Evolutionary conservation across 2,797 vertebrate genomes (phyloP), one percentile per base, ranked within the genome.

Genomic region (Sus cebifrons): DNA sequence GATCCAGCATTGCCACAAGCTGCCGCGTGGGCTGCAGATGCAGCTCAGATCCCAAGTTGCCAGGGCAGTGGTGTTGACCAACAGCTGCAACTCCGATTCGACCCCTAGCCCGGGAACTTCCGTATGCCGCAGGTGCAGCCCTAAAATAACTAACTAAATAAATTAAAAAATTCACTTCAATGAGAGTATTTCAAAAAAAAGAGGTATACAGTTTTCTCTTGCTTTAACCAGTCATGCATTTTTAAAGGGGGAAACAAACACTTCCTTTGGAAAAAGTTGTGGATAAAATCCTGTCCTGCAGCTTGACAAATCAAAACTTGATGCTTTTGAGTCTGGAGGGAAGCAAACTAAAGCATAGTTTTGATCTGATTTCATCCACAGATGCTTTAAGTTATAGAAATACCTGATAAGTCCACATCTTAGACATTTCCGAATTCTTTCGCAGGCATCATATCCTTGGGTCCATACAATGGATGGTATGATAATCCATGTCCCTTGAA

Each of bases 191-290:
- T 77, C 49, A 52, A 67, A 1, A 27, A 6, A 74, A 25, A 83
- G 9, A 58, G 29, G 44, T 70, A 2, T 56, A 32, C 65, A 84
- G 29, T 5, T 13, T 49, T 62, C 60, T 21, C 29, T 6, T 83
- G 16, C 27, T 68, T 83, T 89, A 60, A 29, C 4, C n/a, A 90
- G 20, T 5, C 36, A 14, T 14, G 5, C 1, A 68, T 29, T 77
- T 91, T 82, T 75, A 82, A 92, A 27, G 11, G 5, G 13, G 4
- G 2, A 36, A 81, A 87, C 3, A 11, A 78, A 44, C 8, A 44
- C 44, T 73, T 95, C 27, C 56, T 93, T 83, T 87, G 23, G 32
- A 88, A 87, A 78, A n/a, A 58, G 5, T 62, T 60, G 44, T 75
- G 5, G 40, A 75, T n/a, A 73, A 93, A 82, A 74, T 32, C 40